Percentiles rank a stretch among this genome's conserved stretches.
Conservation (phyloP, 1,140 invertebrate genomes). For the Gerris buenoi region DNA sequence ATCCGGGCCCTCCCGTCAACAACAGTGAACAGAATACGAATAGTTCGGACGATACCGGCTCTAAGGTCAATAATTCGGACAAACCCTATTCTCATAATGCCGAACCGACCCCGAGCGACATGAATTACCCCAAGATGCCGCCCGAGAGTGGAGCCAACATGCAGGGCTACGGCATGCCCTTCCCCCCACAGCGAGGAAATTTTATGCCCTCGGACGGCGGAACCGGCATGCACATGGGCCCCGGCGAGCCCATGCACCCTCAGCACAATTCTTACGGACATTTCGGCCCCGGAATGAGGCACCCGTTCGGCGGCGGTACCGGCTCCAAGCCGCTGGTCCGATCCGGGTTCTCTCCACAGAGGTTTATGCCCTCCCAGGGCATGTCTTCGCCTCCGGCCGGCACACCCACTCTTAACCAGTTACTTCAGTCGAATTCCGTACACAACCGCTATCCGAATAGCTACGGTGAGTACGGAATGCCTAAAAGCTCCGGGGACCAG, state of each 20-base stretch:
- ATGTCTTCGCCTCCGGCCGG: conserved; percentile 55
- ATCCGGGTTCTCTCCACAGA: conserved; percentile 30
- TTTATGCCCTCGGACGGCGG: conserved; percentile 17
- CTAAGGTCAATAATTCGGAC: conserved; percentile 26
- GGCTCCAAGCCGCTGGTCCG: conserved; percentile 24
- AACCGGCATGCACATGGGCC: conserved; percentile 15
- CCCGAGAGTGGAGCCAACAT: conserved; percentile 24
- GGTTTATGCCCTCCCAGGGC: conserved; percentile 39
- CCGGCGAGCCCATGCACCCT: conserved; percentile 15
- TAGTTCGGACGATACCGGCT: conserved; percentile 29
- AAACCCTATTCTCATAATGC: conserved; percentile 30
- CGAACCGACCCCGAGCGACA: conserved; percentile 25
- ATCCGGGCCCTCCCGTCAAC: conserved; percentile 32
- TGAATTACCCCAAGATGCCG: conserved; percentile 22
- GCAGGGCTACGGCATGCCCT: conserved; percentile 22
- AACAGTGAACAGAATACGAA: conserved; percentile 27
- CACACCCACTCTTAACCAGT: conserved; percentile 76
- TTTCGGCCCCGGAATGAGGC: conserved; percentile 22
- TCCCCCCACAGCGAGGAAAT: conserved; percentile 16
- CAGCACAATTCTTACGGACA: conserved; percentile 20
- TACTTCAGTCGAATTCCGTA: conserved; percentile 61
- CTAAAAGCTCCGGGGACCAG: conserved; percentile 26
- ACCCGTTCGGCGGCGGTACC: conserved; percentile 23
- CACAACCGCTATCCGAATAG: conserved; percentile 37
- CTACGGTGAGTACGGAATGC: conserved; percentile 32